A percentile compares a stretch with the other conserved stretches of the same genome.
Evolutionary conservation across 2,888 invertebrate species (phyloP).

Genomic region (Helicoverpa assulta): DNA sequence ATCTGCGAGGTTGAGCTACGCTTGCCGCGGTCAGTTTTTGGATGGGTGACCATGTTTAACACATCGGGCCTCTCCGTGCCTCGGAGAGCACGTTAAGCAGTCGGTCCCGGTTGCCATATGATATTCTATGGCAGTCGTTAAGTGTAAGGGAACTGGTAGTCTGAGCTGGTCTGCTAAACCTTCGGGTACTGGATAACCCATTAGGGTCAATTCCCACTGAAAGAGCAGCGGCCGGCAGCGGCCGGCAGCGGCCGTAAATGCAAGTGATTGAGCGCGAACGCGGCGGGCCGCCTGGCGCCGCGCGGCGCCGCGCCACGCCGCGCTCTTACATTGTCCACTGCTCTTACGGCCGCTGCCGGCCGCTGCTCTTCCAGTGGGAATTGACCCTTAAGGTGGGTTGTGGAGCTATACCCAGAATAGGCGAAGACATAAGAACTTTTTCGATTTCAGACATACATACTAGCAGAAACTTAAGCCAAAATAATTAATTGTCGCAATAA

Average conservation of each 20-base stretch:
- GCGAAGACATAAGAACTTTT: not conserved
- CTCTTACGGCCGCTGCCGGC: no score
- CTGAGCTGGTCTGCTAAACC: constrained; percentile 1
- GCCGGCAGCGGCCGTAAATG: no score
- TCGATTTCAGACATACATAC: not conserved
- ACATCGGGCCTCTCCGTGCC: constrained; percentile 1
- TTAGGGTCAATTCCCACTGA: no score
- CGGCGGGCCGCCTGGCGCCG: no score
- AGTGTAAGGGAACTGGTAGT: not conserved
- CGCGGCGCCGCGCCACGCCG: no score
- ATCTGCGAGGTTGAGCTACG: constrained; percentile 3
- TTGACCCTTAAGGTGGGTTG: no score
- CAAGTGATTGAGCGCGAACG: no score
- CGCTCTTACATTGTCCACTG: no score
- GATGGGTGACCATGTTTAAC: constrained; percentile 1
- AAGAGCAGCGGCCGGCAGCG: no score
- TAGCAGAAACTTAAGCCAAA: not conserved
- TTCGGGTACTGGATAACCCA: not conserved
- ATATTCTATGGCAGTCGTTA: constrained; percentile 4
- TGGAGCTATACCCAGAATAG: not conserved
- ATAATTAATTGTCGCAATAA: constrained; percentile 13
- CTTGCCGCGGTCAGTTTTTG: not conserved
- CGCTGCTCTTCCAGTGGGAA: no score
- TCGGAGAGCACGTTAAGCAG: constrained; percentile 3
- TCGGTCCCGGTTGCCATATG: constrained; percentile 6